A percentile compares a stretch with the other conserved stretches of the same genome.
phyloP scores from a whole-genome alignment of 2,888 invertebrate genomes.

The Branchellion lobata region DNA sequence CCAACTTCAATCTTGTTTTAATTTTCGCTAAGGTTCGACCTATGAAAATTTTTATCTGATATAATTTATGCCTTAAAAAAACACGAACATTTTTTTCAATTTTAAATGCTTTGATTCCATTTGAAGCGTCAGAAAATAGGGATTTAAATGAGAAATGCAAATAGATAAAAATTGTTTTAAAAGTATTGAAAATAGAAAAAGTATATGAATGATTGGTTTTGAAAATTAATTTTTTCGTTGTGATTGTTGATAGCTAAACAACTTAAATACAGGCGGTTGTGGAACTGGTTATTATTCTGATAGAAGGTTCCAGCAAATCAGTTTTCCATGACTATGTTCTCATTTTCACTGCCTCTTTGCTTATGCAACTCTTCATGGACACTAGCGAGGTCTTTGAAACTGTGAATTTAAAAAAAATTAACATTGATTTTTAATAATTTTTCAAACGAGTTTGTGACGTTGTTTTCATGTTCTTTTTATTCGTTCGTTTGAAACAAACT shows the following conservation, averaged over 20 bases:
- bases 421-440: not conserved
- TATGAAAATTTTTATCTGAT: not conserved
- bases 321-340: not conserved
- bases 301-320: not conserved
- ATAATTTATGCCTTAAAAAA: no score
- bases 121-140: no score
- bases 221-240: not conserved
- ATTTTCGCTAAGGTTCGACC: not conserved
- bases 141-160: no score
- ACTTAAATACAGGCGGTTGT: constrained; percentile 6
- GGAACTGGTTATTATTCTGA: not conserved
- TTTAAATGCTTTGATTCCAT: no score
- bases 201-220: no score
- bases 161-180: no score
- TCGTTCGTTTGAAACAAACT: not conserved
- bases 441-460: not conserved
- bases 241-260: no score
- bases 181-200: no score
- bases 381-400: not conserved
- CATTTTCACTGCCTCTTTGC: not conserved
- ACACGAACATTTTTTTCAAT: no score
- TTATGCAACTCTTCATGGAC: not conserved
- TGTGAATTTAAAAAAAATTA: not conserved
- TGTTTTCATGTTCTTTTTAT: not conserved
- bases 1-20: not conserved